Conservation (phyloP, 2,797 vertebrate species). For the Fratercula arctica region DNA sequence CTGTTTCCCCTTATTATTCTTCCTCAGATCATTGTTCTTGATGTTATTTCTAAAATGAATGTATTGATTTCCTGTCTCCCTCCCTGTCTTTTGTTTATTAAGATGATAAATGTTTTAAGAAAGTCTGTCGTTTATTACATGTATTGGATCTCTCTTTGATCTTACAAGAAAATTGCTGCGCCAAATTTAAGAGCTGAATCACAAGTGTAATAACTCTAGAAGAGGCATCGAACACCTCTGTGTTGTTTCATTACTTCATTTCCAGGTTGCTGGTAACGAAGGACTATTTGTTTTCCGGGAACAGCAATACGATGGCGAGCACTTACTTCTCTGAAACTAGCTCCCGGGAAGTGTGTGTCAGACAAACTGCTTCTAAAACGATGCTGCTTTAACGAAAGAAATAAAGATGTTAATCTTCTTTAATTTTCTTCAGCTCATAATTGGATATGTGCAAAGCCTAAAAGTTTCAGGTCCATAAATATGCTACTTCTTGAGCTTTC, state of each 20-base stretch:
- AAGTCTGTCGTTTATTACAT: neutral
- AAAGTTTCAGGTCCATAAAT: neutral
- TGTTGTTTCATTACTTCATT: neutral
- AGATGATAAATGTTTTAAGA: neutral
- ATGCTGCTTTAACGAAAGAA: neutral
- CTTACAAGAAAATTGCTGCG: neutral
- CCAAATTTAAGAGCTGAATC: neutral
- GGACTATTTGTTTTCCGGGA: neutral
- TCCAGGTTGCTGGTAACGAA: neutral
- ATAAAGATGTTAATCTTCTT: neutral
- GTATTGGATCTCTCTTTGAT: neutral
- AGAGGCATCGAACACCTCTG: neutral
- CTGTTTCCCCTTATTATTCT: constrained; percentile 46
- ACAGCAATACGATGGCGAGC: neutral
- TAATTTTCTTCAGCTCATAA: neutral
- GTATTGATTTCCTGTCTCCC: constrained; percentile 42
- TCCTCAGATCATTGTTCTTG: constrained; percentile 27
- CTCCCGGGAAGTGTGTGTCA: neutral
- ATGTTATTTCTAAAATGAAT: constrained; percentile 11
- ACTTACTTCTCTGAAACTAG: neutral
- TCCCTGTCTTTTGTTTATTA: constrained; percentile 8
- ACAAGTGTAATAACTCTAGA: neutral
- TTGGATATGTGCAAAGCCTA: neutral
- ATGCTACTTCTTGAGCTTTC: neutral
- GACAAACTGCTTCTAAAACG: neutral